Evolutionary conservation across 2,797 vertebrate genomes (phyloP), one percentile per base, ranked within the genome.

Genomic region (Loris lydekkerianus): DNA sequence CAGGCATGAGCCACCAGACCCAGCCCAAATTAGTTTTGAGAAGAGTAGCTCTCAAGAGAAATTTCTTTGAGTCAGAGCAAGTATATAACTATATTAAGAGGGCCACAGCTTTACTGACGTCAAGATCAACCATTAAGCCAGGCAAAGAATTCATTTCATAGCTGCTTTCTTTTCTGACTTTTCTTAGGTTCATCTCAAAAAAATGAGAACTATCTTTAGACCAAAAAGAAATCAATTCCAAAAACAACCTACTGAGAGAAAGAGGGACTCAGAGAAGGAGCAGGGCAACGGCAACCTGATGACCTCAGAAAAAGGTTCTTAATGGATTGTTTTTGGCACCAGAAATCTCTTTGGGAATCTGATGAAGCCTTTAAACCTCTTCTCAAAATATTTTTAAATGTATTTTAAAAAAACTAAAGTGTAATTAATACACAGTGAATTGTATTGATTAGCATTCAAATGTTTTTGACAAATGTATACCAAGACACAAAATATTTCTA

Each of bases 371-470:
- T 18, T 34, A 60, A 58, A 86, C 25, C 10, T 43, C 37, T 87
- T 82, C 37, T 81, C 37, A 91, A 46, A 81, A 87, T n/a, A 67
- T 14, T n/a, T 89, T 25, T 60, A 60, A 81, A 91, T 60, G 29
- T 81, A 58, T 76, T 46, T 84, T 67, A 77, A 15, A 7, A 72
- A n/a, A 25, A 14, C 49, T 60, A 37, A 69, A 20, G 72, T 67
- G 31, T 25, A 69, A 60, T 69, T 82, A 76, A 76, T 84, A 67
- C 53, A 27, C 15, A 86, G 31, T 82, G 40, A 95, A 49, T 58
- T 40, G 37, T 53, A 77, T 3, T 67, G 27, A 86, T 31, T 37
- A 86, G 20, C 14, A 82, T 67, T 75, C 37, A 75, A 13, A 27
- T 72, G 60, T 61, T 49, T 69, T 37, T 67, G 7, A 82, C 31